Percentiles rank a stretch among this genome's conserved stretches.
phyloP scores from a whole-genome alignment of 2,113 vertebrate genomes.

The Lonchura striata region DNA sequence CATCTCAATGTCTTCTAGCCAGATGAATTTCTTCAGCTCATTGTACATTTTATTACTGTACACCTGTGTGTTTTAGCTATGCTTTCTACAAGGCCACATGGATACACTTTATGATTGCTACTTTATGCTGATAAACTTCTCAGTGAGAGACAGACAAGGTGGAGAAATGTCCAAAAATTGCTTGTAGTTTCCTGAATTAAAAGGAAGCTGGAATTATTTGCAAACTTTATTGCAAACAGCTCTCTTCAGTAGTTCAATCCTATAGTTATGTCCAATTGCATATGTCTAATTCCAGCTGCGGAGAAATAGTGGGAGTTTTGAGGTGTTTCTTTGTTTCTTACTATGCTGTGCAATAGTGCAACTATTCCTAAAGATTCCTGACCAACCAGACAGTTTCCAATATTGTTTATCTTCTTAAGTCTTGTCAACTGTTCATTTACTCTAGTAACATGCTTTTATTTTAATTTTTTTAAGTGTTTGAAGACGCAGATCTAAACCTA shows the following conservation, averaged over 20 bases:
- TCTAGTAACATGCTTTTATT: neutral
- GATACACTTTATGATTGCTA: neutral
- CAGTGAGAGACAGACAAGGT: neutral
- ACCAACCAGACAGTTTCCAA: neutral
- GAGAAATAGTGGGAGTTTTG: neutral
- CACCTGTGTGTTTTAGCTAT: neutral
- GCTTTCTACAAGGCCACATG: neutral
- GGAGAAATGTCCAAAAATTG: neutral
- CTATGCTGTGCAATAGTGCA: neutral
- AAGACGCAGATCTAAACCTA: conserved; percentile 92
- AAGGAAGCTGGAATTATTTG: neutral
- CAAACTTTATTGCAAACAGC: neutral
- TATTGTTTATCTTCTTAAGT: neutral
- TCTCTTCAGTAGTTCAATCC: neutral
- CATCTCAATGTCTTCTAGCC: neutral
- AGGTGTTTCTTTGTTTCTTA: neutral
- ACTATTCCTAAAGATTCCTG: neutral
- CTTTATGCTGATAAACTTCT: neutral
- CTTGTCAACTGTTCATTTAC: neutral
- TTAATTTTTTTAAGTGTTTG: conserved; percentile 78
- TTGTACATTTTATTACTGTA: neutral
- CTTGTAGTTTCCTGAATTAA: neutral
- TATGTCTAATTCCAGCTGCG: neutral
- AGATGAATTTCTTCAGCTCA: neutral
- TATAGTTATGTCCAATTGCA: neutral